Evolutionary conservation across 2,113 vertebrate genomes (phyloP).

Genomic region (Lamprologus lemairii): DNA sequence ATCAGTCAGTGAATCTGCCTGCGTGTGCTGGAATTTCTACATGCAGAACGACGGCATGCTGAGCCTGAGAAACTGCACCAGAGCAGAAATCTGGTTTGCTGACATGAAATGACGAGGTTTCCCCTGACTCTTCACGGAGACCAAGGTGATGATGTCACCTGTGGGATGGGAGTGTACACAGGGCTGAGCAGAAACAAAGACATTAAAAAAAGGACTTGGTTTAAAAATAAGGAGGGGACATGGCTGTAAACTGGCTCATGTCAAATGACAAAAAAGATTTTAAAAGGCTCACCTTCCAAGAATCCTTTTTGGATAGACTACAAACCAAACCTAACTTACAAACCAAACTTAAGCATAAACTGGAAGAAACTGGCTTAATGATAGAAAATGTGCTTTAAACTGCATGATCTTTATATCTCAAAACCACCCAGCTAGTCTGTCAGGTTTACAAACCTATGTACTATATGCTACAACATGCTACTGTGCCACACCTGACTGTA

Average conservation of each 20-base stretch:
- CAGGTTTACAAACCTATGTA: conserved; percentile 16
- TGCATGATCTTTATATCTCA: neutral
- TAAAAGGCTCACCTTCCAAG: neutral
- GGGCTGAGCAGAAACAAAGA: neutral
- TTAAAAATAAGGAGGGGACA: neutral
- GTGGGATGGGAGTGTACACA: neutral
- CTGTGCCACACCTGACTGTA: neutral
- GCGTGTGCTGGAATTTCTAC: neutral
- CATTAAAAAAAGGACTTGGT: neutral
- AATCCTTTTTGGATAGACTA: neutral
- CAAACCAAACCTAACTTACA: neutral
- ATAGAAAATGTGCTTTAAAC: neutral
- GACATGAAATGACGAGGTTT: neutral
- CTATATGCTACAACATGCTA: neutral
- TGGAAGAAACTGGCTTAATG: neutral
- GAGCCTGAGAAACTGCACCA: conserved; percentile 25
- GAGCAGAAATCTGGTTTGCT: neutral
- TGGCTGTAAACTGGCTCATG: neutral
- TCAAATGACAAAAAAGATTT: neutral
- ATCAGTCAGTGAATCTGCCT: conserved; percentile 6
- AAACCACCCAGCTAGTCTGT: conserved; percentile 13
- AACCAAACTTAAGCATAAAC: neutral
- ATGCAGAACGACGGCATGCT: neutral
- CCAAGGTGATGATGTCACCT: conserved; percentile 24
- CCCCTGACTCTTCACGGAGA: neutral